Base-by-base conservation (phyloP, 2,888 invertebrate genomes). In the Epiblema foenella region DNA sequence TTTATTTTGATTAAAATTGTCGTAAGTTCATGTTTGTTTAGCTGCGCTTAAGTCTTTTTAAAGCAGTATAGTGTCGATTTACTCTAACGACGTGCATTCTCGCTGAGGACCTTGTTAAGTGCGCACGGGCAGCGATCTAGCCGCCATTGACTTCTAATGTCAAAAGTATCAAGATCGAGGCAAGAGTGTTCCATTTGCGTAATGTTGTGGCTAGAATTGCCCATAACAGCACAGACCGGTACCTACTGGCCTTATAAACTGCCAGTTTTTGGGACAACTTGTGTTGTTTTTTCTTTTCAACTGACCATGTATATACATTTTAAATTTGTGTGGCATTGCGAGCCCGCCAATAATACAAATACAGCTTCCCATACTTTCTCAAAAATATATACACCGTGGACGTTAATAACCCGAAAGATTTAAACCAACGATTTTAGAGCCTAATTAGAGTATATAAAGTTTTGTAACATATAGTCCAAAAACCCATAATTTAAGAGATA, bases 61-160 rank as follows among this genome's bases (percentile, higher is more conserved):
- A 46, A 5, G 24, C n/a, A 10, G 5, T 24, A 17, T 15, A 37
- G 49, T 33, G 18, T 52, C 17, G 33, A 68, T 68, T 68, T 68
- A 49, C 68, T 51, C 59, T 68, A 68, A 68, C 68, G 68, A 68
- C 68, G 17, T n/a, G 33, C 42, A 49, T 59, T 49, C 59, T 60
- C 20, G 52, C 20, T n/a, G 52, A 51, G 59, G 57, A 52, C 59
- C 68, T 59, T 59, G 59, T 68, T 59, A 68, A 68, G 39, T 58
- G 68, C 39, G 67, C 67, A 52, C 17, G 52, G 20, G 51, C 68
- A 68, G 49, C 8, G 46, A 46, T 46, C 46, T n/a, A n/a, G 46
- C 29, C 15, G 10, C 24, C 49, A 62, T 37, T 37, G 59, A 52
- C 68, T 68, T 51, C 59, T 68, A 68, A 68, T 68, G 51, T 67